Base-by-base conservation (phyloP, 2,888 invertebrate species). In the Orthonychiurus folsomi region DNA sequence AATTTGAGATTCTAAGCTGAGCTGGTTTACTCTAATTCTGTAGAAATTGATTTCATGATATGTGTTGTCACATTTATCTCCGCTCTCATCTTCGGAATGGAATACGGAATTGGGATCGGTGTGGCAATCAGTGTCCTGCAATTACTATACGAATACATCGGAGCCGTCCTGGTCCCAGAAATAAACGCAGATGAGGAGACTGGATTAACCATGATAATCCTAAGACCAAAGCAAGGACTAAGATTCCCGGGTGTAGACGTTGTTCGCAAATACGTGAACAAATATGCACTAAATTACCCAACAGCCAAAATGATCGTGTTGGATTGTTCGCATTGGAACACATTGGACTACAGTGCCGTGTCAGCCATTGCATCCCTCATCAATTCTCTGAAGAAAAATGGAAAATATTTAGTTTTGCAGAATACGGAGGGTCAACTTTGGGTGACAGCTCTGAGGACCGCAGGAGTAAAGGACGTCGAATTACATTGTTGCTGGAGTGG, bases 91-190 rank as follows among this genome's bases (percentile, higher is more conserved):
- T 79, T 93, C 68, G 90, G 88, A 61, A 80, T 93, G 73, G 90
- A 93, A 82, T 84, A 88, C 76, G 94, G 93, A 73, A 93, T 94
- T 74, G 80, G 90, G 3, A 81, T 86, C 64, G 93, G 93, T 37
- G 85, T 91, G 56, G 85, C 86, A 26, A 79, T 89, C 59, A 91
- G 91, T 77, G 81, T 93, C 62, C 78, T 89, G 61, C 88, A 90
- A 75, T 87, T 92, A 71, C 80, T 93, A 59, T 89, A 91, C 75
- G 88, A 89, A 78, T 88, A 89, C 21, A 89, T 92, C 0, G 81
- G 90, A 60, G 91, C 92, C 52, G 88, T 89, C 77, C 85, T 92
- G 67, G 81, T 84, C 47, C 85, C 89, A 12, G 88, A 90, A 78
- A 82, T 84, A 75, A 79, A 87, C 50, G 83, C 81, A 76, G 89